These are phyloP conservation scores for Dendrolimus punctatus DNA, from an alignment of 1,140 invertebrate genomes.

Conservation along the genomic window DNA sequence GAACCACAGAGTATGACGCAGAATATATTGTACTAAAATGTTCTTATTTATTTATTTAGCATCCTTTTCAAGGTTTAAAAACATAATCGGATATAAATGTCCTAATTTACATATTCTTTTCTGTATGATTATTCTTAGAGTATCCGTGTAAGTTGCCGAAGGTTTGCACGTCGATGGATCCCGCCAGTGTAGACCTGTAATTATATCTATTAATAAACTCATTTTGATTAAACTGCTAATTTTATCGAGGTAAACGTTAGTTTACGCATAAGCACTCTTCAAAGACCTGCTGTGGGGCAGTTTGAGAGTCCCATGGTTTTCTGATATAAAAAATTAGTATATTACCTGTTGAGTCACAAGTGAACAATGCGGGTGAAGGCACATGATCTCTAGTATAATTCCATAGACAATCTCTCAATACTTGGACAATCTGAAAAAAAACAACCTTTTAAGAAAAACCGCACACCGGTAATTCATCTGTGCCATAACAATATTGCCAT, in stretches of 20 bases:
- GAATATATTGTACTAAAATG: too few species aligned
- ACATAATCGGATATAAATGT: conserved; percentile 36
- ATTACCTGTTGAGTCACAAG: conserved; percentile 72
- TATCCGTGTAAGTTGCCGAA: conserved; percentile 83
- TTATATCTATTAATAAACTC: conserved; percentile 1
- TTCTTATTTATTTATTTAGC: conserved; percentile 9
- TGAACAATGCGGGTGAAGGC: conserved; percentile 86
- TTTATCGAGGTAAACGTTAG: too few species aligned
- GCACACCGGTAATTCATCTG: too few species aligned
- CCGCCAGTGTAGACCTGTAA: conserved; percentile 79
- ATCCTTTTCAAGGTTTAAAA: conserved; percentile 41
- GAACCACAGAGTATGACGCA: too few species aligned
- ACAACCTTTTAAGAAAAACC: background rate
- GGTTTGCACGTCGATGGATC: conserved; percentile 79
- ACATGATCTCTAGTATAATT: conserved; percentile 93
- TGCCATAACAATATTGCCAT: too few species aligned
- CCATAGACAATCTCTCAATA: conserved; percentile 90
- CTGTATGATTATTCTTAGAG: conserved; percentile 85
- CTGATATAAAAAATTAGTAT: too few species aligned
- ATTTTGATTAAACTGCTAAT: too few species aligned
- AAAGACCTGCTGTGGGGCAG: too few species aligned
- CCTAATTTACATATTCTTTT: conserved; percentile 83
- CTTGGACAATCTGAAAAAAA: conserved; percentile 76
- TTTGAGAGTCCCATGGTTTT: too few species aligned
- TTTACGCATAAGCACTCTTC: too few species aligned